These are phyloP conservation scores for Callipepla californica DNA, from an alignment of 2,113 vertebrate genomes.

Conservation along the genomic window DNA sequence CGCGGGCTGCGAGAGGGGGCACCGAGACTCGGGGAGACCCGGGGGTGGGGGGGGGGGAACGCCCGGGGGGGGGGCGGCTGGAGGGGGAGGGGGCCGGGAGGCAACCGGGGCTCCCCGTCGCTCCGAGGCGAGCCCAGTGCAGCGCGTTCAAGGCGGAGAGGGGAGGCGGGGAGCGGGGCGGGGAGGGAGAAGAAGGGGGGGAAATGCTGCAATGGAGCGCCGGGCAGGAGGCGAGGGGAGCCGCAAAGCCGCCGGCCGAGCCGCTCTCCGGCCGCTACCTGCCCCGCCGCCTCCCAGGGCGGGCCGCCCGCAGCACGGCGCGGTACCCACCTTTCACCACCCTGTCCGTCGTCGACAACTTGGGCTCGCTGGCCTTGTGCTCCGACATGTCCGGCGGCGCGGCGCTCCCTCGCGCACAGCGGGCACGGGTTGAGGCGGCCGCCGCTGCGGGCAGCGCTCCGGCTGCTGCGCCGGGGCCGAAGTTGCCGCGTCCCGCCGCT, in stretches of 20 bases:
- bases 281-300: no score
- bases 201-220: no score
- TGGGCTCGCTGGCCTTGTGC: constrained; percentile 94
- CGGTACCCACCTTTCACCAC: constrained; percentile 93
- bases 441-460: constrained; percentile 63
- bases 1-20: background rate
- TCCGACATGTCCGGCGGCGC: constrained; percentile 94
- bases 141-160: constrained; percentile 12
- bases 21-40: background rate
- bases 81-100: no score
- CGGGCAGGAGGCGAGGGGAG: no score
- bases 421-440: constrained; percentile 48
- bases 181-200: no score
- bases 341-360: constrained; percentile 97
- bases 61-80: no score
- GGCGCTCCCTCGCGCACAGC: constrained; percentile 65
- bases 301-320: no score
- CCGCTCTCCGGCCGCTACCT: no score
- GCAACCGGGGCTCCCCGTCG: constrained; percentile 12
- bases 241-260: no score
- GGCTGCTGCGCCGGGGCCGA: constrained; percentile 64
- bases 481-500: constrained; percentile 66
- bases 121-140: constrained; percentile 9
- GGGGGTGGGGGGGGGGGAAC: no score
- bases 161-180: no score